Conservation (phyloP, 2,797 vertebrate species). For the Gallinago solitaria region DNA sequence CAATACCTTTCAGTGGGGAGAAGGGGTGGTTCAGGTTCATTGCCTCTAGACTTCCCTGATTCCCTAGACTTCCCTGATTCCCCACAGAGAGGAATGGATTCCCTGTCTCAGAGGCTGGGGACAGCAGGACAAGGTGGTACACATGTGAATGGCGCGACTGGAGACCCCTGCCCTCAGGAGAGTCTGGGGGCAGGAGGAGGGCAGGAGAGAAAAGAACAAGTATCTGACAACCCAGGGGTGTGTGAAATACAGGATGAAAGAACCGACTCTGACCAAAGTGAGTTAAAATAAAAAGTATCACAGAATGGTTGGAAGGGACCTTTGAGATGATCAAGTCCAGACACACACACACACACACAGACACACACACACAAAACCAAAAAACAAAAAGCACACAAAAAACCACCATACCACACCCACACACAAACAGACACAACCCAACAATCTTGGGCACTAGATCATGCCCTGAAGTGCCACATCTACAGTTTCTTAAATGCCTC, state of each 20-base stretch:
- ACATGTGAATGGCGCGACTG: fast-evolving
- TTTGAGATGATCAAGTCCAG: too few species aligned
- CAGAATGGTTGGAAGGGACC: too few species aligned
- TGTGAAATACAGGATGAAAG: not conserved
- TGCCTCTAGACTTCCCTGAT: not conserved
- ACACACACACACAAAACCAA: too few species aligned
- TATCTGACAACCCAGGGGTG: fast-evolving
- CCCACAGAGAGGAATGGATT: not conserved
- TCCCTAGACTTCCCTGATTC: not conserved
- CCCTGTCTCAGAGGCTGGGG: not conserved
- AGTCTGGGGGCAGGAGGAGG: not conserved
- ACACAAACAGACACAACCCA: too few species aligned
- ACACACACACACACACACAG: too few species aligned
- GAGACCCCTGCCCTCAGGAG: fast-evolving
- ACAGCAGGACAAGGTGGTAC: not conserved
- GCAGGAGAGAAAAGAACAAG: not conserved
- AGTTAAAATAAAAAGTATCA: not conserved
- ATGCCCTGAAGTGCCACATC: too few species aligned
- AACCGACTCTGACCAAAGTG: not conserved
- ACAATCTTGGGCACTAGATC: too few species aligned
- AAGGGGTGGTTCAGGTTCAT: not conserved
- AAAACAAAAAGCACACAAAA: too few species aligned
- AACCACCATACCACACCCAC: too few species aligned
- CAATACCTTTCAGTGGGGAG: not conserved
- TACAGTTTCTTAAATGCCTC: too few species aligned